Base-by-base conservation (phyloP, 2,797 vertebrate genomes). In the Podarcis siculus region DNA sequence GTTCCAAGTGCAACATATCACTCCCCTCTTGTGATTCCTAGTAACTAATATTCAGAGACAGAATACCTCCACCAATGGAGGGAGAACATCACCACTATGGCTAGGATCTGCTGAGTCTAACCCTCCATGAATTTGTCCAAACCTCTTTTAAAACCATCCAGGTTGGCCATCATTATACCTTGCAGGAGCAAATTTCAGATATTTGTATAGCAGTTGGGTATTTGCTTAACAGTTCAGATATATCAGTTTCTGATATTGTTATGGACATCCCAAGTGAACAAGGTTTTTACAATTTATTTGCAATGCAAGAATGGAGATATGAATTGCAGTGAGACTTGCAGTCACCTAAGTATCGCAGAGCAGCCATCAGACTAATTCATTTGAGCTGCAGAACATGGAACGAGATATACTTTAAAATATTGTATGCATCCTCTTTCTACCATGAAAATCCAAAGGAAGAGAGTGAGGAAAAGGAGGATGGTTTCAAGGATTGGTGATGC, bases 301-400 rank as follows among this genome's bases (percentile, higher is more conserved):
- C 23, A 69, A 49, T 39, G 23, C 45, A 79, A 37, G 35, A 80
- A 72, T 37, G 32, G 23, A 72, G 66, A 58, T 35, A 39, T 30
- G 5, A 71, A 86, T 21, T 71, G 77, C 13, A 72, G 2, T 5
- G 45, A 58, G 15, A 21, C 49, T 86, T 61, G 58, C 27, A 45
- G 66, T 71, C 55, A 88, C 55, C 9, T 77, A 25, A 25, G 27
- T 2, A 35, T 82, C 76, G 5, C 13, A 3, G 30, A 4, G 45
- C 49, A 86, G 72, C 35, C 17, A 86, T 67, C 66, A 87, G 32
- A 80, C 19, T 23, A 30, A 78, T 84, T 88, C 75, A 32, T 42
- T 27, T 61, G 19, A 8, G 15, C 45, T 61, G 66, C 72, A 78
- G 77, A 42, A 21, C 17, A 25, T 30, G 23, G 23, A 37, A 49